phyloP scores from a whole-genome alignment of 2,888 invertebrate species.

The Trisateles emortualis region DNA sequence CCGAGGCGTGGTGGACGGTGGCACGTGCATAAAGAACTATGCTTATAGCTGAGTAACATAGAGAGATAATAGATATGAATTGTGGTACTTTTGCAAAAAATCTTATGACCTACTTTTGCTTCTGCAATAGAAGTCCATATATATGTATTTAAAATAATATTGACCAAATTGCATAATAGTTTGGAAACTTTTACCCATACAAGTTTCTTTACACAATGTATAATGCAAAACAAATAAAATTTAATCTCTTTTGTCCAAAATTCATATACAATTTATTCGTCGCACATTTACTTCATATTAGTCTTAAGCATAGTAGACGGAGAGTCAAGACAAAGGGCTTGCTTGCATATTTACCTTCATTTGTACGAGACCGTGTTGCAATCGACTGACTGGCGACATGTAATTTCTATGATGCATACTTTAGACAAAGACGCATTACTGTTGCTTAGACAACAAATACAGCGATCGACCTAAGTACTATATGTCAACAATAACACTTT shows the following conservation, averaged over 20 bases:
- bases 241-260: slow-evolving; percentile 1
- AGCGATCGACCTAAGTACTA: too few species aligned
- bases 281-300: neutral
- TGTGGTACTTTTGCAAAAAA: too few species aligned
- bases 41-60: too few species aligned
- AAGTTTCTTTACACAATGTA: neutral
- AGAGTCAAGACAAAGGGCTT: slow-evolving; percentile 23
- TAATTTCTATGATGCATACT: slow-evolving; percentile 28
- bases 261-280: neutral
- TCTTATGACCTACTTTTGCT: too few species aligned
- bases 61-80: too few species aligned
- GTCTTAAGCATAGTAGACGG: neutral
- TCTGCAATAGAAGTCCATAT: too few species aligned
- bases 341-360: slow-evolving; percentile 27
- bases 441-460: slow-evolving; percentile 19
- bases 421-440: slow-evolving; percentile 11
- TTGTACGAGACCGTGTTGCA: slow-evolving; percentile 21
- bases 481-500: neutral
- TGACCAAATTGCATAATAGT: neutral
- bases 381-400: slow-evolving; percentile 21
- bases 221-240: neutral
- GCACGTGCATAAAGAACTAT: too few species aligned
- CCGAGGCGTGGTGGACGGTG: too few species aligned
- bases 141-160: too few species aligned
- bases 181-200: neutral